Conservation (phyloP, 2,888 invertebrate genomes). For the Psococerastis gibbosa region DNA sequence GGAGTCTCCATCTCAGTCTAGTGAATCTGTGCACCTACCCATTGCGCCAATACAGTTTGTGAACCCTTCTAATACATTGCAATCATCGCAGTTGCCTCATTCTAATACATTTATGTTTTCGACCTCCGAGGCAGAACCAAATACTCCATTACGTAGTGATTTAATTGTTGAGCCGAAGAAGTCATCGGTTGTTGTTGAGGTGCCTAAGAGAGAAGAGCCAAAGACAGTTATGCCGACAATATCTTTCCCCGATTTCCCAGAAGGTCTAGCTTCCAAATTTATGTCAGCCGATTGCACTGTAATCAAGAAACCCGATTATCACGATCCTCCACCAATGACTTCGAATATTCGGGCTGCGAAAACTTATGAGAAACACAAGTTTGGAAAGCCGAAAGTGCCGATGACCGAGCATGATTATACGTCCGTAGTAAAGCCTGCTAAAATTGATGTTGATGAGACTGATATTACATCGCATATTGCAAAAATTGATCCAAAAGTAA, state of each 20-base stretch:
- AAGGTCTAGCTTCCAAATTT: slow-evolving; percentile 7
- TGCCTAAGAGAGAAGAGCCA: neutral
- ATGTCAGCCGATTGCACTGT: slow-evolving; percentile 4
- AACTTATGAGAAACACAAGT: slow-evolving; percentile 4
- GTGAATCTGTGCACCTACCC: too few species aligned
- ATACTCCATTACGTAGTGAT: too few species aligned
- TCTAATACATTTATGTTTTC: too few species aligned
- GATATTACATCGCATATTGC: slow-evolving; percentile 7
- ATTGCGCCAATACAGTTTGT: too few species aligned
- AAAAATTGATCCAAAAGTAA: slow-evolving; percentile 7
- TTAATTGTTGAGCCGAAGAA: too few species aligned
- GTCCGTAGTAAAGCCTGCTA: neutral
- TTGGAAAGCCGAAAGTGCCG: slow-evolving; percentile 1
- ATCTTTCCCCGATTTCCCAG: slow-evolving; percentile 3
- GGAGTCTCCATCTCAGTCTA: too few species aligned
- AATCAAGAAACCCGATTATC: slow-evolving; percentile 17
- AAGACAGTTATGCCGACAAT: neutral
- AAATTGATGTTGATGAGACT: slow-evolving; percentile 1
- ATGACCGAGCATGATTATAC: slow-evolving; percentile 8
- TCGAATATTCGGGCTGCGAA: slow-evolving; percentile 2
- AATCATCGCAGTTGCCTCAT: too few species aligned
- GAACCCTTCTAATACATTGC: too few species aligned
- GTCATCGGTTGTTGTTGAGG: too few species aligned
- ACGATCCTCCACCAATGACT: slow-evolving; percentile 18
- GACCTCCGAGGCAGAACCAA: too few species aligned